Conservation (phyloP, 2,888 invertebrate species). For the Zaprionus bogoriensis region DNA sequence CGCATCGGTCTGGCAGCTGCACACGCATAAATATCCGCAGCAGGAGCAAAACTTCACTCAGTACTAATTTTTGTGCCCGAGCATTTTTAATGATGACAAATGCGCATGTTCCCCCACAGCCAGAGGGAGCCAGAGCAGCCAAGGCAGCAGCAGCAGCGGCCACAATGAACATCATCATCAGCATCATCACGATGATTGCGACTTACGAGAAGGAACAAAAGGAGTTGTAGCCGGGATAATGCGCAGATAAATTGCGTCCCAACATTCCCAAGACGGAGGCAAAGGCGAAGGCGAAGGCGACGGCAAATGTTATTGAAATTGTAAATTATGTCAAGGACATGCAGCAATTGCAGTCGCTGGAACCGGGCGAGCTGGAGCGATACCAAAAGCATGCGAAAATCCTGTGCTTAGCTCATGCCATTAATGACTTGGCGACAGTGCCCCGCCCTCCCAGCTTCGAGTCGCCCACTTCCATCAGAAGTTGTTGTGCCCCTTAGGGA, state of each 20-base stretch:
- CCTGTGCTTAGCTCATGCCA: conserved; percentile 37
- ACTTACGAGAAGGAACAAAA: conserved; percentile 41
- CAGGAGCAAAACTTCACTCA: conserved; percentile 13
- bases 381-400: conserved; percentile 27
- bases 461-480: not conserved
- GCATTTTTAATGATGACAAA: conserved; percentile 72
- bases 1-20: conserved; percentile 53
- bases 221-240: conserved; percentile 55
- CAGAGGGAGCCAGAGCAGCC: too few species aligned
- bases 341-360: conserved; percentile 37
- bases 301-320: conserved; percentile 69
- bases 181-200: conserved; percentile 39
- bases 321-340: conserved; percentile 77
- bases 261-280: conserved; percentile 26
- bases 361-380: conserved; percentile 4
- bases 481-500: conserved; percentile 42
- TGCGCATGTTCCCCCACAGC: conserved; percentile 45
- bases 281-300: not conserved
- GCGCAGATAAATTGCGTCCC: conserved; percentile 53
- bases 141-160: too few species aligned
- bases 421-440: conserved; percentile 44
- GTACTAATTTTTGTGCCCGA: conserved; percentile 62
- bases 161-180: conserved; percentile 31
- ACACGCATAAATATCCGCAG: conserved; percentile 71
- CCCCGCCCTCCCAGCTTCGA: not conserved